A percentile compares a stretch with the other conserved stretches of the same genome.
These are phyloP conservation scores for Diloba caeruleocephala DNA, from an alignment of 2,888 invertebrate species.

Conservation along the genomic window DNA sequence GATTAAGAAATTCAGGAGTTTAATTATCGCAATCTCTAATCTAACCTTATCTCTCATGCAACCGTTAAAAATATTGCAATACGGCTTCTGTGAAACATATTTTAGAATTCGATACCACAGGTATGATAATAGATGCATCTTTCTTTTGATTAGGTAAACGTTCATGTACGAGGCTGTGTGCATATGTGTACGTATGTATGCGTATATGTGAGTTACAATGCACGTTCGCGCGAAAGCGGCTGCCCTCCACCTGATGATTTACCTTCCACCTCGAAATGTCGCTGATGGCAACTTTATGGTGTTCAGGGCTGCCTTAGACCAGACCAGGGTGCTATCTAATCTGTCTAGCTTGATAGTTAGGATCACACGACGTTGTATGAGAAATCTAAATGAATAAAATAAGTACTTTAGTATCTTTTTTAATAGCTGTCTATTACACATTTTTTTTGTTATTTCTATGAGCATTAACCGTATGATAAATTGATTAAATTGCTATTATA, in stretches of 20 bases:
- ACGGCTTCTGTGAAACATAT: not conserved
- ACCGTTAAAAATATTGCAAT: slow-evolving; percentile 13
- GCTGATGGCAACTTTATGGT: slow-evolving; percentile 56
- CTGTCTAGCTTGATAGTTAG: too few species aligned
- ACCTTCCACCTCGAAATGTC: slow-evolving; percentile 60
- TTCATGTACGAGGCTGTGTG: slow-evolving; percentile 9
- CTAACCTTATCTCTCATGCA: slow-evolving; percentile 13
- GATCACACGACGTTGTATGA: too few species aligned
- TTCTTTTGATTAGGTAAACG: slow-evolving; percentile 23
- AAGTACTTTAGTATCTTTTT: too few species aligned
- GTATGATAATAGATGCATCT: slow-evolving; percentile 11
- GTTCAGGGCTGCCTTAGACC: slow-evolving; percentile 38
- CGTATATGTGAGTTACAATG: slow-evolving; percentile 45
- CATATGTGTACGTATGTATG: slow-evolving; percentile 6
- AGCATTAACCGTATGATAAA: too few species aligned
- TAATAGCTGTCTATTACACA: too few species aligned
- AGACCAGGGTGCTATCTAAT: too few species aligned
- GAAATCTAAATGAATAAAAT: too few species aligned
- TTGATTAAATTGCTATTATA: too few species aligned
- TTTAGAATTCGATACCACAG: slow-evolving; percentile 6
- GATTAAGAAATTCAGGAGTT: slow-evolving; percentile 24
- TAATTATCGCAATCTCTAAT: slow-evolving; percentile 7
- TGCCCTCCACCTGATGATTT: slow-evolving; percentile 62
- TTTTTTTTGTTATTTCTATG: too few species aligned
- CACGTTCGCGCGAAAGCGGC: slow-evolving; percentile 56